Base-by-base conservation (phyloP, 2,113 vertebrate species). In the Astatotilapia flaviijosephi region DNA sequence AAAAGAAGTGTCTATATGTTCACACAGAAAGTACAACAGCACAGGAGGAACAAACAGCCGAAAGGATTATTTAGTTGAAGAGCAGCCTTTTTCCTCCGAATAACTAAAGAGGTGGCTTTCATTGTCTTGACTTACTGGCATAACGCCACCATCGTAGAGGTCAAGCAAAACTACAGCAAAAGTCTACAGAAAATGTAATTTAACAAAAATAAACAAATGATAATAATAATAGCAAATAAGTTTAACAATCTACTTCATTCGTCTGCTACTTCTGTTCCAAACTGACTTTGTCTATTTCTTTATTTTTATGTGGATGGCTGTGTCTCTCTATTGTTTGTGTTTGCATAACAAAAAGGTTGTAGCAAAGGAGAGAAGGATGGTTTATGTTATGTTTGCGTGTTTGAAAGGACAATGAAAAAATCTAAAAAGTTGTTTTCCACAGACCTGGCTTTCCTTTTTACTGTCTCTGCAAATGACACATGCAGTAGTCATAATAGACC, bases 361-460 rank as follows among this genome's bases (percentile, higher is more conserved):
- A 19, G 23, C 42, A 31, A 77, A 77, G 10, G 45, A 51, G 45
- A 49, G 73, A 31, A 51, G 45, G 26, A 31, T 77, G 45, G 73
- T 51, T 77, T 77, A 19, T 77, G 73, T 77, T 33, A 13, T 77
- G 45, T 77, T 51, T 31, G 42, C 1, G 0, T 49, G 10, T 33
- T 77, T 77, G 45, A 77, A 77, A 51, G 45, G 73, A 77, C 73
- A 51, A 77, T 51, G 12, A 77, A 77, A 77, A 77, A 77, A 77
- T 77, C 45, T 2, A 77, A 49, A 77, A 51, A 77, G 17, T 33
- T 77, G 42, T 77, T 51, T 77, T 51, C 45, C 45, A 51, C 42
- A 51, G 45, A 51, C 73, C 73, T 77, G 45, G 17, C 10, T 77
- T 77, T 77, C 26, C 45, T 51, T 77, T 77, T 77, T 13, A 77